These are phyloP conservation scores for Macrostomum lignano DNA, from an alignment of 1,140 invertebrate species.

Conservation along the genomic window DNA sequence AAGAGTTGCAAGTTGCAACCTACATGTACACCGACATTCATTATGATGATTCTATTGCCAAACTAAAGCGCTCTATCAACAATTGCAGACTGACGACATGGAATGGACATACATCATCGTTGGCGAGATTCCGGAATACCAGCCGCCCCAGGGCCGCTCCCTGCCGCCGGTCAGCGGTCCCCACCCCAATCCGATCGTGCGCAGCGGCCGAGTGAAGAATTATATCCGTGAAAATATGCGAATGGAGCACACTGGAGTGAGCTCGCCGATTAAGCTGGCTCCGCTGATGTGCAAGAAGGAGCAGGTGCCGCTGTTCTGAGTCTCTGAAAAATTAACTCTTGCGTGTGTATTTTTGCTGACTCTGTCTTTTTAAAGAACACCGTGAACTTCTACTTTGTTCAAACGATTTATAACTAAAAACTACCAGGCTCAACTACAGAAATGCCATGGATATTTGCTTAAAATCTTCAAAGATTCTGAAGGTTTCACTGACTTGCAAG, in stretches of 20 bases:
- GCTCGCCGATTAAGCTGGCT: no score
- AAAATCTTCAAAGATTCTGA: no score
- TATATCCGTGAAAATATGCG: slow-evolving; percentile 19
- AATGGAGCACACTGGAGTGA: slow-evolving; percentile 20
- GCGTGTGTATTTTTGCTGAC: no score
- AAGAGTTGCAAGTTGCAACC: neutral
- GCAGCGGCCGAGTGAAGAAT: slow-evolving; percentile 11
- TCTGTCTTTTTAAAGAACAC: no score
- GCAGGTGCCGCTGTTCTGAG: no score
- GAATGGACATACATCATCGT: slow-evolving; percentile 24
- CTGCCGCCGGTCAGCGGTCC: slow-evolving; percentile 15
- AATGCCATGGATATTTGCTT: no score
- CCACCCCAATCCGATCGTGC: slow-evolving; percentile 13
- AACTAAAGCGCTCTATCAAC: neutral
- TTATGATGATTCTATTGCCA: neutral
- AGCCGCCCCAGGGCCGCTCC: slow-evolving; percentile 17
- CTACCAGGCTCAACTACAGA: no score
- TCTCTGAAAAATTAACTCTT: no score
- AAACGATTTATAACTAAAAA: no score
- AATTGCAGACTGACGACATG: slow-evolving; percentile 18
- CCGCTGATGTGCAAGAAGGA: no score
- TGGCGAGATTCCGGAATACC: slow-evolving; percentile 19
- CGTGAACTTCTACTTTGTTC: no score
- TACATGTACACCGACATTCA: neutral
- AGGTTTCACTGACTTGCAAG: no score